These are phyloP conservation scores for Parnassius orleans DNA, from an alignment of 2,888 invertebrate species.

Conservation along the genomic window DNA sequence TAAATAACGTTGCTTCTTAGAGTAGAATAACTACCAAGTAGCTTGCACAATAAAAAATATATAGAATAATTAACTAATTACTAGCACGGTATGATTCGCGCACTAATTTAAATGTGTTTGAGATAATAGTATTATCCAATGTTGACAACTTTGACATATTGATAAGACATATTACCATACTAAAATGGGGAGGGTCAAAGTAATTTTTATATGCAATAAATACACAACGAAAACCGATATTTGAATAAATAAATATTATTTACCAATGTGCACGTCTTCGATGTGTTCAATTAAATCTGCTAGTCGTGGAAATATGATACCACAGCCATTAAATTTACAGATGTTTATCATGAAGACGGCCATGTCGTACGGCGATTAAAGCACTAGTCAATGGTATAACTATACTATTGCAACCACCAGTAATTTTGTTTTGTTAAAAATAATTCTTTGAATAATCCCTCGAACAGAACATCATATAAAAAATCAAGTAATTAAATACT, in stretches of 20 bases:
- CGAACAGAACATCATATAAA: not conserved
- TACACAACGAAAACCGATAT: slow-evolving; percentile 34
- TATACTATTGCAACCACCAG: slow-evolving; percentile 31
- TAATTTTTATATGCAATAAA: slow-evolving; percentile 48
- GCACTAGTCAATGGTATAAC: slow-evolving; percentile 63
- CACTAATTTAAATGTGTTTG: slow-evolving; percentile 42
- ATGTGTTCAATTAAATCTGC: slow-evolving; percentile 92
- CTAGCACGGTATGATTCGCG: slow-evolving; percentile 31
- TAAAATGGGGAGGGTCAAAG: slow-evolving; percentile 54
- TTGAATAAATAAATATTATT: slow-evolving; percentile 56
- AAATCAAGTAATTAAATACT: not conserved
- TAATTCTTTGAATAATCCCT: not conserved
- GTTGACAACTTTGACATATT: slow-evolving; percentile 70
- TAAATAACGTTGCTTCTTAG: no score
- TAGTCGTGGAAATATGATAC: slow-evolving; percentile 89
- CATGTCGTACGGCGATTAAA: slow-evolving; percentile 82
- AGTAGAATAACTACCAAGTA: no score
- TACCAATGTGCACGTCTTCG: slow-evolving; percentile 93
- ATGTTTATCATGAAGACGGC: slow-evolving; percentile 94
- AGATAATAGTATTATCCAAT: slow-evolving; percentile 53
- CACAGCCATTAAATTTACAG: slow-evolving; percentile 94
- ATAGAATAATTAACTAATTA: no score
- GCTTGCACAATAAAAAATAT: no score
- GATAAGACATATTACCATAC: slow-evolving; percentile 61
- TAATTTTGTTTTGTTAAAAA: slow-evolving; percentile 2